These are phyloP conservation scores for Gobius niger DNA, from an alignment of 2,113 vertebrate species.

Conservation along the genomic window DNA sequence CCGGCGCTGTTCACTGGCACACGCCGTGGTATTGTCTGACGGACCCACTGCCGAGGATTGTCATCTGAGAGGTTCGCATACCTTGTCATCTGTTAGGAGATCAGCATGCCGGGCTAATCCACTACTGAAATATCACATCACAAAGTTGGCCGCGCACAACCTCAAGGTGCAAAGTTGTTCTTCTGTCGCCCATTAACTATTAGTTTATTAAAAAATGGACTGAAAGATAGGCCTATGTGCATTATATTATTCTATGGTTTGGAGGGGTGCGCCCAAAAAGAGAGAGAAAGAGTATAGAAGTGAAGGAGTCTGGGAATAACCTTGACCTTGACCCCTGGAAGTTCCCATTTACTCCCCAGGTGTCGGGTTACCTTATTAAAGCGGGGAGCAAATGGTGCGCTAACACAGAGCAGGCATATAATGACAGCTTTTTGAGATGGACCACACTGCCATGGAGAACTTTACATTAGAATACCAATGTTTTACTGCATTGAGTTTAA, in stretches of 20 bases:
- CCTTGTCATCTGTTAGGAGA: conserved; percentile 52
- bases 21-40: conserved; percentile 51
- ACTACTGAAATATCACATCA: conserved; percentile 57
- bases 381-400: conserved; percentile 2
- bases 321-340: conserved; percentile 8
- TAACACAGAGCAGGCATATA: not conserved
- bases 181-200: conserved; percentile 10
- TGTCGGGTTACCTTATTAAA: conserved; percentile 1
- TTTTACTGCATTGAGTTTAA: not conserved
- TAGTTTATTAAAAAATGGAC: conserved; percentile 9
- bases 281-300: not conserved
- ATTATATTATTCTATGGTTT: no score
- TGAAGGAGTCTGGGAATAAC: conserved; percentile 1
- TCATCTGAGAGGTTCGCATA: conserved; percentile 63
- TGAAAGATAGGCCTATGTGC: not conserved
- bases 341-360: not conserved
- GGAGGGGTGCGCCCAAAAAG: not conserved
- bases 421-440: conserved; percentile 3
- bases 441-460: not conserved
- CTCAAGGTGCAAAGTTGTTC: conserved; percentile 6
- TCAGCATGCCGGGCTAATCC: conserved; percentile 65
- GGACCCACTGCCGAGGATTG: conserved; percentile 48
- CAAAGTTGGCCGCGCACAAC: conserved; percentile 41
- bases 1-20: conserved; percentile 28
- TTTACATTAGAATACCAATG: not conserved